Evolutionary conservation across 2,797 vertebrate species (phyloP), one percentile per base, ranked within the genome.

Genomic region (Heliangelus exortis): DNA sequence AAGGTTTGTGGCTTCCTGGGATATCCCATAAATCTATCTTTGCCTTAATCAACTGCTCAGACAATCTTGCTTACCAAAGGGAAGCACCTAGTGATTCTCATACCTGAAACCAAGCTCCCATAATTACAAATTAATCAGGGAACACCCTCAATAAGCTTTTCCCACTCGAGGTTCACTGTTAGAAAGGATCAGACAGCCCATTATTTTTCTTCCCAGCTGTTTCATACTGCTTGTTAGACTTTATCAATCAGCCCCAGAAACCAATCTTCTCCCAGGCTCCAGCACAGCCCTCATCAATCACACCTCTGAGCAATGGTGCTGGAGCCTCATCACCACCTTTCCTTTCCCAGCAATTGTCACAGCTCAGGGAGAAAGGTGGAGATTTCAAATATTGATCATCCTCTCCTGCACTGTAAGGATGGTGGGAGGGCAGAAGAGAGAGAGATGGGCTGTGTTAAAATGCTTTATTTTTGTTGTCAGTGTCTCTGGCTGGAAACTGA

Each of bases 161-260:
- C 84, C 73, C 25, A 5, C 84, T 67, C 82, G 83, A 69, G 45
- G 88, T 43, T 81, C 68, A 0, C 63, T 71, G 76, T n/a, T 94
- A 54, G 69, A n/a, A 92, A 47, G 82, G 89, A 96, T 94, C 87
- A 91, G 57, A 25, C 0, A 4, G 39, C 11, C 83, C 73, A 75
- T 91, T 93, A 87, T 68, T 95, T 82, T 76, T 61, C 61, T 77
- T 72, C 67, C 93, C 78, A 41, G 55, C 45, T 94, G 90, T 92
- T 94, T 96, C 94, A 82, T 22, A 89, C 95, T 84, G 66, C 88
- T 88, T 96, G 90, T 95, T 84, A 83, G 87, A 86, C 93, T 94
- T 96, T 83, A 96, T 96, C 94, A 78, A 78, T 96, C 95, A 96
- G 84, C 39, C 34, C 80, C 67, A 66, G 67, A 95, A 97, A 94